These are phyloP conservation scores for Zygogramma bicolorata DNA, from an alignment of 2,888 invertebrate genomes.

Conservation along the genomic window DNA sequence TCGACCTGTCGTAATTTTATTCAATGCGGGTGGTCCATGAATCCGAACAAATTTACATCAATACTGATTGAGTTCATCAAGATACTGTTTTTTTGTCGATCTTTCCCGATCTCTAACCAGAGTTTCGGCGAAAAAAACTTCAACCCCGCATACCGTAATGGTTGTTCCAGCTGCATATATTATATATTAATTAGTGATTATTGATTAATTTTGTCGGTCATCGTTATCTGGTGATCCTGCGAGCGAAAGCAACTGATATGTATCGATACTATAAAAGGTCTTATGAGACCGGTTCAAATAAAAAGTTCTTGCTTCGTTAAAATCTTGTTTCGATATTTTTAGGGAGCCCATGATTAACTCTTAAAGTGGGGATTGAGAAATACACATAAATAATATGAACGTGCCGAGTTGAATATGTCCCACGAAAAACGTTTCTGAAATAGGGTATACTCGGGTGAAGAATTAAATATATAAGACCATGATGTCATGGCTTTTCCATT, in stretches of 20 bases:
- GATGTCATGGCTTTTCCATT: no score
- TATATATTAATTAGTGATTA: neutral
- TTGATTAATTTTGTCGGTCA: neutral
- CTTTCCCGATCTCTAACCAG: neutral
- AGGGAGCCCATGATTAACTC: neutral
- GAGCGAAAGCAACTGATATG: constrained; percentile 21
- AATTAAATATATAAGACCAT: no score
- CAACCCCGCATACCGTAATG: neutral
- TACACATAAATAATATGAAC: neutral
- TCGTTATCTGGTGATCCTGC: neutral
- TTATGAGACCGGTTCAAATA: constrained; percentile 7
- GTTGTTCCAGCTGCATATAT: neutral
- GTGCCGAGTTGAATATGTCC: neutral
- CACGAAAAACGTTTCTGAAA: neutral
- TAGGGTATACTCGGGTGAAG: no score
- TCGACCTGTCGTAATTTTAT: constrained; percentile 20
- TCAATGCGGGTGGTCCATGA: constrained; percentile 35
- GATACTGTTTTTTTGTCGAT: neutral
- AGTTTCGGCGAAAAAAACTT: neutral
- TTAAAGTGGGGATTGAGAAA: neutral
- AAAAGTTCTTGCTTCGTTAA: constrained; percentile 12
- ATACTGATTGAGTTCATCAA: constrained; percentile 14
- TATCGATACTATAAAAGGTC: constrained; percentile 24
- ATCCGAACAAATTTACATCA: constrained; percentile 13
- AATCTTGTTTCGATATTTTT: constrained; percentile 2